Evolutionary conservation across 92 coral and sea anemone genomes (phyloP).

Genomic region (Diadumene lineata): DNA sequence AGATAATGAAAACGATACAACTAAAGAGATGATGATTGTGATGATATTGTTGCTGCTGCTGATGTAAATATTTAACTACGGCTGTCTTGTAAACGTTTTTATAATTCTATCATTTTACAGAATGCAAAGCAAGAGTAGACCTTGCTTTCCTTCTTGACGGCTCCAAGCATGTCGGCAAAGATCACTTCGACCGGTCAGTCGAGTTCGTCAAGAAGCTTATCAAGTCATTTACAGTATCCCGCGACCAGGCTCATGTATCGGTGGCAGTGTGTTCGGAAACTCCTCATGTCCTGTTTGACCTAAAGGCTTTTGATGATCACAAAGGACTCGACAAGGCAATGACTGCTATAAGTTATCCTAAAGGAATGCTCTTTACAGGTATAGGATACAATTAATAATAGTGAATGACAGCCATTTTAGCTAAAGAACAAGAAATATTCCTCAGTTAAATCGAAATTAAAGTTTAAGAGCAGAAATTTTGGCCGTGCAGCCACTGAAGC

Average conservation of each 20-base stretch:
- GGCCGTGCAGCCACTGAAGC: too few relatives aligned
- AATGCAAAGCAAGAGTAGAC: conserved; percentile 68
- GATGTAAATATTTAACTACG: too few relatives aligned
- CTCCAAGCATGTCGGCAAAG: conserved; percentile 36
- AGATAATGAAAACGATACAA: too few relatives aligned
- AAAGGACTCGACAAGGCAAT: conserved; percentile 57
- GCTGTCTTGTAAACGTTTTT: too few relatives aligned
- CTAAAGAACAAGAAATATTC: too few relatives aligned
- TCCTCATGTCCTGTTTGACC: conserved; percentile 65
- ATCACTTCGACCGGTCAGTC: conserved; percentile 46
- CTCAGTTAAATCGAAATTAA: too few relatives aligned
- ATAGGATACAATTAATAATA: neutral
- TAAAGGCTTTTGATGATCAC: conserved; percentile 56
- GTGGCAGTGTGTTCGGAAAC: conserved; percentile 60
- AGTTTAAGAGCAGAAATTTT: too few relatives aligned
- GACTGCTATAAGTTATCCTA: conserved; percentile 40
- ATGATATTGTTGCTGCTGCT: too few relatives aligned
- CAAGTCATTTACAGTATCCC: conserved; percentile 65
- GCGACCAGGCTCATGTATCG: conserved; percentile 56
- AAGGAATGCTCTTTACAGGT: conserved; percentile 61
- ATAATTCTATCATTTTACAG: conserved; percentile 13
- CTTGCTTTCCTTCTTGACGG: conserved; percentile 78
- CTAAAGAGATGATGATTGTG: too few relatives aligned
- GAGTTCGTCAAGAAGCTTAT: conserved; percentile 48
- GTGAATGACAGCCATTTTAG: too few relatives aligned